Conservation (phyloP, 2,113 vertebrate genomes). For the Sterrhoptilus dennistouni region DNA sequence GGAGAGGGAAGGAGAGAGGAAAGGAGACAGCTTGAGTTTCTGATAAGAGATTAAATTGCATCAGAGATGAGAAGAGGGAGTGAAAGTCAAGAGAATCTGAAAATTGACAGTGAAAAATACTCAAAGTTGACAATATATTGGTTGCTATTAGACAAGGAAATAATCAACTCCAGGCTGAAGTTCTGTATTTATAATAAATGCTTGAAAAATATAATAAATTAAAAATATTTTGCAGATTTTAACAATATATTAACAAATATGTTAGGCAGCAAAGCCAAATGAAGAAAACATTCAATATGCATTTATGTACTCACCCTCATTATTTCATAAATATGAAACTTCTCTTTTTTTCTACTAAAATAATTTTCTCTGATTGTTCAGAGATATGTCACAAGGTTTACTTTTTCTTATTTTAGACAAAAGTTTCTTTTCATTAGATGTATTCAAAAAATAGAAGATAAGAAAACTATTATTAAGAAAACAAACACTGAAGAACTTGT, state of each 20-base stretch:
- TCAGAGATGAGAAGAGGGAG: background rate
- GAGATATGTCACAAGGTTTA: background rate
- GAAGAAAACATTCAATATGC: background rate
- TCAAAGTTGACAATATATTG: background rate
- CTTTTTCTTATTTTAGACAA: background rate
- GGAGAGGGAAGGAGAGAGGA: background rate
- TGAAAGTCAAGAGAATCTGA: background rate
- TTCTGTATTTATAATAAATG: background rate
- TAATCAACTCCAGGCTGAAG: background rate
- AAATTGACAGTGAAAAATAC: background rate
- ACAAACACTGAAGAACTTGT: background rate
- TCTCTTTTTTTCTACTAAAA: background rate
- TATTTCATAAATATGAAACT: background rate
- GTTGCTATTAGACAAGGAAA: background rate
- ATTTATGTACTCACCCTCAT: background rate
- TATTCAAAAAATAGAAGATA: background rate
- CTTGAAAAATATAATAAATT: background rate
- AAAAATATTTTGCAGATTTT: background rate
- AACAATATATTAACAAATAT: background rate
- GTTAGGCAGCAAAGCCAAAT: background rate
- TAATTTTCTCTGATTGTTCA: background rate
- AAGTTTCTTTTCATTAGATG: background rate
- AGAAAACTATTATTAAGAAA: background rate
- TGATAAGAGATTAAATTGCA: slow-evolving; percentile 17
- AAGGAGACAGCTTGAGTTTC: background rate